A percentile compares a stretch with the other conserved stretches of the same genome.
phyloP scores from a whole-genome alignment of 1,140 invertebrate species.

The Atta colombica region DNA sequence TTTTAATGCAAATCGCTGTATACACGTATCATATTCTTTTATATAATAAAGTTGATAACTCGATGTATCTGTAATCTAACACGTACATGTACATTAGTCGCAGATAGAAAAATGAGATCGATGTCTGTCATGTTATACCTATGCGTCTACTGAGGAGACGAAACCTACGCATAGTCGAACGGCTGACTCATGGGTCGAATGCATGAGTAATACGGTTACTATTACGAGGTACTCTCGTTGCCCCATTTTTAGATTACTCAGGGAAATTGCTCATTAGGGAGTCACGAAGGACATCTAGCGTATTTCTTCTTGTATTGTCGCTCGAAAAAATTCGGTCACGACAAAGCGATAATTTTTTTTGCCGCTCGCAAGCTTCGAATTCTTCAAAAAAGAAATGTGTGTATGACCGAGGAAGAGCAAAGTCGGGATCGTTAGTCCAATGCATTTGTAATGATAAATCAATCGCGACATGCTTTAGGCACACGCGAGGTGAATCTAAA shows the following conservation, averaged over 20 bases:
- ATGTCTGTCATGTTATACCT: conserved; percentile 32
- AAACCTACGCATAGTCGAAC: conserved; percentile 59
- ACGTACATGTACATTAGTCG: background rate
- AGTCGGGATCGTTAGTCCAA: background rate
- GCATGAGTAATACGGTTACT: conserved; percentile 55
- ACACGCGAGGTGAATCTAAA: conserved; percentile 54
- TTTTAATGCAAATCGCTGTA: background rate
- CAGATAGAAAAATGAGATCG: conserved; percentile 26
- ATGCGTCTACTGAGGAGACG: conserved; percentile 37
- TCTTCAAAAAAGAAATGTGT: background rate
- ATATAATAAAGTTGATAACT: background rate
- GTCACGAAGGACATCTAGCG: background rate
- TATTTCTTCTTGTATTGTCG: background rate
- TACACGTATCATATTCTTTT: background rate
- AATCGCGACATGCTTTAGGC: conserved; percentile 23
- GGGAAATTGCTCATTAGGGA: conserved; percentile 25
- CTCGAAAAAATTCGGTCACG: background rate
- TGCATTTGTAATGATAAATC: conserved; percentile 38
- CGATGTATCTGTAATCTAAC: background rate
- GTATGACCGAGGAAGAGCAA: background rate
- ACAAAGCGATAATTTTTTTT: background rate
- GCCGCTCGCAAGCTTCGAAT: background rate
- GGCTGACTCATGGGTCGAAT: conserved; percentile 53
- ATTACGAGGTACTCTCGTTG: conserved; percentile 24
- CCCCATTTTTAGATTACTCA: conserved; percentile 21